Conservation (phyloP, 2,797 vertebrate genomes). For the Rhinichthys osculus region DNA sequence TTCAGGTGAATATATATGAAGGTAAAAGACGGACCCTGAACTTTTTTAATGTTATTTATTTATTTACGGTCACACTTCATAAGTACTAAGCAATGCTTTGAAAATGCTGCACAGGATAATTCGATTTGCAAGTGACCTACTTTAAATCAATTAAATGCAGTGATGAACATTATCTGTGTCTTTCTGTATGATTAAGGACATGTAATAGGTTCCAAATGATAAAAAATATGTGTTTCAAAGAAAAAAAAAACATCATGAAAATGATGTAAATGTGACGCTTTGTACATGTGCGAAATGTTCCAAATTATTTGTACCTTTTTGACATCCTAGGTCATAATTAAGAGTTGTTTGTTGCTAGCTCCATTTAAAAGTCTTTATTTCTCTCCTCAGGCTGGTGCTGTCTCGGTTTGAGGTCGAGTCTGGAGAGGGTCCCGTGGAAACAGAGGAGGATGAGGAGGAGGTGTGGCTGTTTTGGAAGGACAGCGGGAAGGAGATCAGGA, state of each 20-base stretch:
- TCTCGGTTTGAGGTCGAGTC: conserved; percentile 95
- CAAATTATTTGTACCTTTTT: neutral
- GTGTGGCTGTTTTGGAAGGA: conserved; percentile 99
- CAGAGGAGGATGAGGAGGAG: conserved; percentile 94
- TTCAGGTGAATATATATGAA: too few species aligned
- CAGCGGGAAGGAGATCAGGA: conserved; percentile 88
- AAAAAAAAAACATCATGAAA: neutral
- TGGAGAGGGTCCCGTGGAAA: conserved; percentile 87
- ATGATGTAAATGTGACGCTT: neutral
- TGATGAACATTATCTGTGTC: neutral
- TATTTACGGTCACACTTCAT: neutral
- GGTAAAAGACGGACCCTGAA: neutral
- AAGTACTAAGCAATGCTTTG: neutral
- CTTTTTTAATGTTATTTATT: neutral
- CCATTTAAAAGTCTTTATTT: neutral
- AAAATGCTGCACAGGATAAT: neutral
- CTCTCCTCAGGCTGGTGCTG: conserved; percentile 85
- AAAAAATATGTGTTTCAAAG: neutral
- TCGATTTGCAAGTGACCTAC: neutral
- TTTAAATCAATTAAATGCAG: neutral
- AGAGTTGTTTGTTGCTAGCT: neutral
- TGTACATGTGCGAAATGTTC: neutral
- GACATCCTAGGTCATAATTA: neutral
- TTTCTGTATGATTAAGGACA: neutral
- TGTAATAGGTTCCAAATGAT: neutral